phyloP scores from a whole-genome alignment of 2,113 vertebrate genomes.

The Neofelis nebulosa region DNA sequence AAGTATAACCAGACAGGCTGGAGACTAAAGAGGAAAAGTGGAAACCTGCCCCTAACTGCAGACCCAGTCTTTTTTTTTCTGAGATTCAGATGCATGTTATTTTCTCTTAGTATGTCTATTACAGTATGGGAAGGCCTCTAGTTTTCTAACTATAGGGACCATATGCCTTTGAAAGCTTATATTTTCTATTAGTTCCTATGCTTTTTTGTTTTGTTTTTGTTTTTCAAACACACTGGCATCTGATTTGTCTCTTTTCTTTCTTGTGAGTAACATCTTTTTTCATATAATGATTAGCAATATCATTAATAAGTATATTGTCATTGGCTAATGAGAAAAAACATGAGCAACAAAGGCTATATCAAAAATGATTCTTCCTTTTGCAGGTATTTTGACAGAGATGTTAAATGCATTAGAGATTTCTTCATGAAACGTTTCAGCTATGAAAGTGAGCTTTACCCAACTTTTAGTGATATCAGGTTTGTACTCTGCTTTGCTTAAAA shows the following conservation, averaged over 20 bases:
- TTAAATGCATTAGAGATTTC: slow-evolving; percentile 95
- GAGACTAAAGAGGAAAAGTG: not conserved
- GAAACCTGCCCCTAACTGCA: not conserved
- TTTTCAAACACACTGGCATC: not conserved
- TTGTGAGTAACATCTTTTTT: slow-evolving; percentile 39
- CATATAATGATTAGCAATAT: not conserved
- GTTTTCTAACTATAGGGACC: not conserved
- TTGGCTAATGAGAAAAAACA: not conserved
- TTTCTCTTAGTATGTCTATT: not conserved
- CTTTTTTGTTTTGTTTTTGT: not conserved
- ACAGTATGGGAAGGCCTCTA: not conserved
- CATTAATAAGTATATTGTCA: not conserved
- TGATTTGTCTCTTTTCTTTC: not conserved
- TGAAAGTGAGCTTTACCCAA: slow-evolving; percentile 96
- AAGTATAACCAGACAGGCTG: not conserved
- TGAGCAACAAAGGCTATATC: not conserved
- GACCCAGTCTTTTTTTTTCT: not conserved
- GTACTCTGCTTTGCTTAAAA: slow-evolving; percentile 50
- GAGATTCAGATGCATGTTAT: not conserved
- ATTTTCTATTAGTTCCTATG: not conserved
- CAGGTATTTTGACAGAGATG: slow-evolving; percentile 99
- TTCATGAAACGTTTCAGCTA: slow-evolving; percentile 93
- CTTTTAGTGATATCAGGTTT: slow-evolving; percentile 94
- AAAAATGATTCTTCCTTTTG: slow-evolving; percentile 51
- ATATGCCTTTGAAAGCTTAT: not conserved